Conservation (phyloP, 2,888 invertebrate species). For the Ornithoptera priamus region DNA sequence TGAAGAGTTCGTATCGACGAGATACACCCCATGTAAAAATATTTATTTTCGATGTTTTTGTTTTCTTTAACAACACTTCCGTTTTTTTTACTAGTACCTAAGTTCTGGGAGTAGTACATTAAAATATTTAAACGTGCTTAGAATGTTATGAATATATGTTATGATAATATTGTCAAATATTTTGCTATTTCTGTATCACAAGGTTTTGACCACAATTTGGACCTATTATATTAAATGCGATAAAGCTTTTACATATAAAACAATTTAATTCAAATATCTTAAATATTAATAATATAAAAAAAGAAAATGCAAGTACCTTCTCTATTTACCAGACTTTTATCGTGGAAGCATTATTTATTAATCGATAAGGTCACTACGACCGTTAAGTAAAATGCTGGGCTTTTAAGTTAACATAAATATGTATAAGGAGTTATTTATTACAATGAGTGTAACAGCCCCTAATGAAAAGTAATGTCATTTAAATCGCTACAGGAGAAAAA, state of each 20-base stretch:
- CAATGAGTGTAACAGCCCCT: not conserved
- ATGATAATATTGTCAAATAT: not conserved
- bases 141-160: not conserved
- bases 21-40: conserved; percentile 19
- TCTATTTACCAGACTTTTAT: not conserved
- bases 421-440: not conserved
- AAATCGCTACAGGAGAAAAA: conserved; percentile 3
- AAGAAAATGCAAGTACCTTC: not conserved
- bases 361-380: not conserved
- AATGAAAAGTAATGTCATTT: not conserved
- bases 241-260: too few species aligned
- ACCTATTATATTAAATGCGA: too few species aligned
- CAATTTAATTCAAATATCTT: too few species aligned
- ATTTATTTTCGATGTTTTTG: conserved; percentile 17
- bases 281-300: not conserved
- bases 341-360: not conserved
- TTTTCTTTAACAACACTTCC: conserved; percentile 4
- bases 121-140: not conserved
- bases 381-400: not conserved
- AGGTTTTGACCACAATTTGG: not conserved
- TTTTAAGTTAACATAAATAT: not conserved
- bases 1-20: conserved; percentile 20
- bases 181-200: not conserved
- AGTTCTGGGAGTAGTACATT: not conserved
- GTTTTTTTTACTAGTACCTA: conserved; percentile 3